A percentile compares a stretch with the other conserved stretches of the same genome.
phyloP scores from a whole-genome alignment of 2,797 vertebrate species.

The Distichodus sexfasciatus region DNA sequence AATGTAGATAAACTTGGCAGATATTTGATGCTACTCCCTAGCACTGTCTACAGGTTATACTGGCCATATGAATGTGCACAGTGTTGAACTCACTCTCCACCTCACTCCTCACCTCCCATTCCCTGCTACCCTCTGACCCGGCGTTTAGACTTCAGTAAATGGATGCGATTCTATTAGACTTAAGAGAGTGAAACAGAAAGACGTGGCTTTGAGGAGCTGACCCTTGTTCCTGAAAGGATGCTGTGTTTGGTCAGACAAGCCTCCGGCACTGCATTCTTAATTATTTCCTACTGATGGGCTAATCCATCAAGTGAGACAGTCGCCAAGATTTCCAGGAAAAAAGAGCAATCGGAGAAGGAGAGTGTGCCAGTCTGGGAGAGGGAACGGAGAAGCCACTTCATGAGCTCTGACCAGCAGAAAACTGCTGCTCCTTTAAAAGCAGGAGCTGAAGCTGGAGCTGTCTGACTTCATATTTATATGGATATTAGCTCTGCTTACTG shows the following conservation, averaged over 20 bases:
- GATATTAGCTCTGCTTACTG: not conserved
- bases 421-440: not conserved
- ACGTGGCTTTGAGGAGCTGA: constrained; percentile 62
- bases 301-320: constrained; percentile 70
- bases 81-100: not conserved
- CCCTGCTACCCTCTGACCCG: constrained; percentile 30
- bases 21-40: too few species aligned
- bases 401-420: not conserved
- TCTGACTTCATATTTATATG: too few species aligned
- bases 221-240: constrained; percentile 57
- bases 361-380: constrained; percentile 21
- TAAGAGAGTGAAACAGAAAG: constrained; percentile 43
- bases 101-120: constrained; percentile 16
- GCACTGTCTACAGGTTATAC: too few species aligned
- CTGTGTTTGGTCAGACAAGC: constrained; percentile 66
- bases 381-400: too few species aligned
- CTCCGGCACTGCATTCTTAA: constrained; percentile 70
- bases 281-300: constrained; percentile 76
- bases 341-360: constrained; percentile 23
- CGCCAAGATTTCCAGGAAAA: constrained; percentile 40
- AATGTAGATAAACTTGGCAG: too few species aligned
- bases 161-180: constrained; percentile 25
- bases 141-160: constrained; percentile 39
- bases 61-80: too few species aligned
- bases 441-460: not conserved